Percentiles rank a stretch among this genome's conserved stretches.
phyloP scores from a whole-genome alignment of 2,113 vertebrate species.

The Smithornis capensis region DNA sequence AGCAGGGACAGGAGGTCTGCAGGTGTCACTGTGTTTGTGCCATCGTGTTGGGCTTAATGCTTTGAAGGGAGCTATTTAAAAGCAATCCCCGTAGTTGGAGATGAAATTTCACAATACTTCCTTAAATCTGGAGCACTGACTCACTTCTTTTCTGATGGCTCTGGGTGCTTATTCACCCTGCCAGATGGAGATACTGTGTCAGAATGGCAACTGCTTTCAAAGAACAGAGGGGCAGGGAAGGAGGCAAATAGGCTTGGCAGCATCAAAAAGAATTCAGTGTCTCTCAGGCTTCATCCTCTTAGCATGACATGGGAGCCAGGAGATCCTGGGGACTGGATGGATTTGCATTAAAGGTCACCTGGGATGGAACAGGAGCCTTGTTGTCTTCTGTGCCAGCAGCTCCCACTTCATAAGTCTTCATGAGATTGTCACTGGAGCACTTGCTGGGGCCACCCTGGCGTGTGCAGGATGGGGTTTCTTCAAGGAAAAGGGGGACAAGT shows the following conservation, averaged over 20 bases:
- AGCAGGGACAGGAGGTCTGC: neutral
- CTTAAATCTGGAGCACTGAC: constrained; percentile 52
- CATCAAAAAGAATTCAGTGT: constrained; percentile 37
- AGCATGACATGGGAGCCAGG: constrained; percentile 13
- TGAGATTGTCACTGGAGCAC: neutral
- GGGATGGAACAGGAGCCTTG: constrained; percentile 36
- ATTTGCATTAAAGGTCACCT: constrained; percentile 59
- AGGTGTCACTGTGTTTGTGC: neutral
- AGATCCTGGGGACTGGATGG: neutral
- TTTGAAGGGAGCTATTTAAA: constrained; percentile 36
- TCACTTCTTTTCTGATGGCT: constrained; percentile 47
- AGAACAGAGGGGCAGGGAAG: constrained; percentile 65
- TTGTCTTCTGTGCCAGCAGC: neutral
- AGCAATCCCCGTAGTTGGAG: constrained; percentile 27
- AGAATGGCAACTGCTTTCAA: constrained; percentile 64
- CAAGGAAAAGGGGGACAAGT: neutral
- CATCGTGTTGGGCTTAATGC: neutral
- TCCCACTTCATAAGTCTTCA: neutral
- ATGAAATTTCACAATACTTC: constrained; percentile 42
- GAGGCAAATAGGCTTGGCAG: constrained; percentile 65
- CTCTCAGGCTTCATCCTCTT: constrained; percentile 65
- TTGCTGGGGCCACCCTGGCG: neutral
- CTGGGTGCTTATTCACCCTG: constrained; percentile 67
- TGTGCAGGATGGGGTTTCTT: neutral
- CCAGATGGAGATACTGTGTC: constrained; percentile 71